Evolutionary conservation across 2,888 invertebrate genomes (phyloP), one percentile per base, ranked within the genome.

Genomic region (Folsomia manolachei): DNA sequence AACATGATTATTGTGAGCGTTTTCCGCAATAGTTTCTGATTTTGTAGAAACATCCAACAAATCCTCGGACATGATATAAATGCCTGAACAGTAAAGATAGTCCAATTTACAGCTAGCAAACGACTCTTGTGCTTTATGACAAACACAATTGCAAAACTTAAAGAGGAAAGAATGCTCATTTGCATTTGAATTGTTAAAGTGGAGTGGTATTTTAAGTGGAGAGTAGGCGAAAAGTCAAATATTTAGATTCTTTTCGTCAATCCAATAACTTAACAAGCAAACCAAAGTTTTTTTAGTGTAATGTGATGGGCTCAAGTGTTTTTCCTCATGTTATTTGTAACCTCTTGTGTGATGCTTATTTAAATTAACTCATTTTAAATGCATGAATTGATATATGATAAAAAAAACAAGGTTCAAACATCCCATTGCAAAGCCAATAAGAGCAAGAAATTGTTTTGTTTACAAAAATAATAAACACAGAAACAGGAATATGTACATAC

Each of bases 141-240:
- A 39, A 18, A n/a, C n/a, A 14, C 56, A 19, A 56, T 4, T 56
- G 7, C 19, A 18, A 56, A 56, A 19, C n/a, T 56, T 56, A n/a
- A 56, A 56, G 7, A n/a, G n/a, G n/a, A n/a, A n/a, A 56, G 25
- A 63, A 27, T 66, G n/a, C 52, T 66, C 14, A 66, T 66, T 66
- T 66, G 65, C 65, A 66, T 66, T 21, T 2, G 65, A 66, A 66
- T 52, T 66, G 51, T 23, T 66, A 23, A 66, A 52, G 52, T 14
- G 64, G 64, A 52, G 7, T 64, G 39, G 14, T 9, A 14, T 66
- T 39, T 39, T 52, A 52, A 66, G 65, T 63, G 21, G 27, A 60
- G 65, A 61, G 69, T 27, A 62, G 65, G 69, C 70, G 68, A 70
- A 52, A 73, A 75, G 71, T 63, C 73, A 75, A 75, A 75, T 73